Evolutionary conservation across 2,797 vertebrate species (phyloP).

Genomic region (Neosilurus hyrtlii): DNA sequence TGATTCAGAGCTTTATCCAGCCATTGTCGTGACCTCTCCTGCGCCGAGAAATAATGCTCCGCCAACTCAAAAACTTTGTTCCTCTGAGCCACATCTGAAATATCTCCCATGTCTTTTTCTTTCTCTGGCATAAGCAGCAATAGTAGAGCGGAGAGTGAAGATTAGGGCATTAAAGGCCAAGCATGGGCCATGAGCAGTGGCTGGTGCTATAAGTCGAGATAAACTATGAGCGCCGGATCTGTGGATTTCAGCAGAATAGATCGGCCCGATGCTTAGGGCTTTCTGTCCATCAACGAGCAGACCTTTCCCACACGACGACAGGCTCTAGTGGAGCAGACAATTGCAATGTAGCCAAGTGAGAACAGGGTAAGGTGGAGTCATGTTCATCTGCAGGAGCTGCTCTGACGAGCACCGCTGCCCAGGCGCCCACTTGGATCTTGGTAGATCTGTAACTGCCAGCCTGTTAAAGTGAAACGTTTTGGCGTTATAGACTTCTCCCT

Average conservation of each 20-base stretch:
- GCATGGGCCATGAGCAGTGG: constrained; percentile 61
- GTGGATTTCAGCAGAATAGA: constrained; percentile 72
- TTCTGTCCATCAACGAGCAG: constrained; percentile 77
- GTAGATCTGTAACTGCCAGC: constrained; percentile 53
- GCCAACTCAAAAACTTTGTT: constrained; percentile 28
- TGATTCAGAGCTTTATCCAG: constrained; percentile 12
- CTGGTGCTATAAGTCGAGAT: constrained; percentile 63
- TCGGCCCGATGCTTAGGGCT: constrained; percentile 72
- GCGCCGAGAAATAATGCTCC: constrained; percentile 18
- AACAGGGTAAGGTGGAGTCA: constrained; percentile 78
- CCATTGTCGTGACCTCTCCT: constrained; percentile 24
- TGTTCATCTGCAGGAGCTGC: constrained; percentile 68
- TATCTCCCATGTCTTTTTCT: constrained; percentile 48
- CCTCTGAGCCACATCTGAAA: constrained; percentile 47
- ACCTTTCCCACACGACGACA: constrained; percentile 76
- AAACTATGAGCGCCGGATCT: constrained; percentile 72
- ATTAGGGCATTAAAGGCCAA: constrained; percentile 62
- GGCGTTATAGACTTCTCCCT: constrained; percentile 28
- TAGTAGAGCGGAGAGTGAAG: constrained; percentile 42
- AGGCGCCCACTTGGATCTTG: constrained; percentile 47
- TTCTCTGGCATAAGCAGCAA: constrained; percentile 37
- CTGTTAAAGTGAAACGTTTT: constrained; percentile 44
- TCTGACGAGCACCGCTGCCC: constrained; percentile 42
- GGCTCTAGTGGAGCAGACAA: constrained; percentile 82
- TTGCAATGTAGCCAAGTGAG: constrained; percentile 83